A percentile compares a stretch with the other conserved stretches of the same genome.
These are phyloP conservation scores for Trichosurus vulpecula DNA, from an alignment of 2,797 vertebrate species.

Conservation along the genomic window DNA sequence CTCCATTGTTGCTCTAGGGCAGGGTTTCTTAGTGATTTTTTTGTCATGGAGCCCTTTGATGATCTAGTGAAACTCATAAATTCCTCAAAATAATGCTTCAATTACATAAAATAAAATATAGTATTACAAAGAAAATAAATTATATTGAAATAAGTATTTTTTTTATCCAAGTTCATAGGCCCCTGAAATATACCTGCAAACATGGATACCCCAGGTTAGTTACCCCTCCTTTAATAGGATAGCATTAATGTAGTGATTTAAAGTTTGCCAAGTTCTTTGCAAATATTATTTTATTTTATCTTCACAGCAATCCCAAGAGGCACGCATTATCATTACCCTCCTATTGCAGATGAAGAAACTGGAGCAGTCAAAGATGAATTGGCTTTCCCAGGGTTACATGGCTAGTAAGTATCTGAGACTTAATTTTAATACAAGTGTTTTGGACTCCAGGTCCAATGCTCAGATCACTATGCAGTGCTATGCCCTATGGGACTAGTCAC, in stretches of 20 bases:
- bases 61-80: background rate
- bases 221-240: background rate
- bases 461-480: no score
- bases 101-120: background rate
- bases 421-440: background rate
- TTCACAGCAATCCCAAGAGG: background rate
- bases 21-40: background rate
- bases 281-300: background rate
- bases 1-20: no score
- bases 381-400: background rate
- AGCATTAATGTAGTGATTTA: background rate
- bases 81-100: no score
- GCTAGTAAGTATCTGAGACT: background rate
- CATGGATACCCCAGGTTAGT: background rate
- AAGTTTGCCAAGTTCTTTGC: no score
- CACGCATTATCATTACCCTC: background rate
- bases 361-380: background rate
- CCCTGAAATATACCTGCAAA: background rate
- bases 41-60: background rate
- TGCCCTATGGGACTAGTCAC: background rate
- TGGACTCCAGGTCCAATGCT: background rate
- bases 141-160: background rate
- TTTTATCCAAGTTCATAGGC: background rate
- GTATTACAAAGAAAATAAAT: background rate
- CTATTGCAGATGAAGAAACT: background rate